Evolutionary conservation across 2,888 invertebrate species (phyloP), one percentile per base, ranked within the genome.

Genomic region (Drosophila neonasuta): DNA sequence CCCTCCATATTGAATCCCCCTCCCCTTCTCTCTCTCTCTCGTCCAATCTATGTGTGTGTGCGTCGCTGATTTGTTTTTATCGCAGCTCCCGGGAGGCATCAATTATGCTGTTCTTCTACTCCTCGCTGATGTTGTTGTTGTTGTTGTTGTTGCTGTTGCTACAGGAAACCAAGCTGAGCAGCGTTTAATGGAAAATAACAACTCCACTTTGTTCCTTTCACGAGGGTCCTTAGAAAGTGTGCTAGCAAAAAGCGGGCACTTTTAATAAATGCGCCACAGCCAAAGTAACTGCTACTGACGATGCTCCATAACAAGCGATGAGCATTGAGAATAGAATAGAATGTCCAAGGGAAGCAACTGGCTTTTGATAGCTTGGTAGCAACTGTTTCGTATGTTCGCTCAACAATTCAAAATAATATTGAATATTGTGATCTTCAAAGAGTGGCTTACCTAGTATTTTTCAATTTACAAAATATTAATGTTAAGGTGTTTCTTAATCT

Each of bases 21-120:
- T 6, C 24, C 24, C 24, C 6, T 6, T 29, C 49, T 17, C 52
- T 36, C 8, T 30, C 50, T 20, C 17, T 48, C 55, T 15, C 41
- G n/a, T 45, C 2, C 39, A 29, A 3, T 41, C 32, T 48, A 36
- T 51, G 46, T 64, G 62, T 79, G 70, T 68, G 81, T 73, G 64
- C 57, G 57, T 61, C 79, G 82, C 81, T 87, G 81, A 81, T 81
- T 81, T 81, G 81, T 81, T 85, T 81, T 87, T 81, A 81, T 81
- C 81, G 82, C 81, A 77, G 87, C 86, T 81, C 81, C 81, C 87
- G 77, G 76, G 81, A 87, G 81, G 86, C 81, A 81, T 81, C 81
- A 81, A 81, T 81, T 81, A 81, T 81, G 81, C 86, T 78, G 63
- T 71, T 74, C 65, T 62, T 54, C 59, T 57, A 54, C 59, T 62